Evolutionary conservation across 2,797 vertebrate species (phyloP), one percentile per base, ranked within the genome.

Genomic region (Valencia hispanica): DNA sequence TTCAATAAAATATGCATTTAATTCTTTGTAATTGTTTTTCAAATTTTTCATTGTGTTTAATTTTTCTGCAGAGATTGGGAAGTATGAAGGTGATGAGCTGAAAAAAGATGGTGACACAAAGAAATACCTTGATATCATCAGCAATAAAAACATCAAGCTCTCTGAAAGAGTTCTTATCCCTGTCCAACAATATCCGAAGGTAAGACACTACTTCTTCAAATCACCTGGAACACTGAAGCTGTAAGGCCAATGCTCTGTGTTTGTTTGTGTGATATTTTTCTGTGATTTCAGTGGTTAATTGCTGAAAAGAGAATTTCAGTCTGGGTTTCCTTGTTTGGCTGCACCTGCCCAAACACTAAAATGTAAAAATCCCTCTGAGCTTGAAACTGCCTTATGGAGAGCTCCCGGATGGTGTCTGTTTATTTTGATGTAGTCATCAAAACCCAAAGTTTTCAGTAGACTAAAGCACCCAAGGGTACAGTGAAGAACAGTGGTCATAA

Each of bases 141-240:
- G 98, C 95, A 99, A 99, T 96, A 99, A 99, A 96, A 99, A 99
- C 85, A 98, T 99, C 94, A 99, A 99, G 93, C 96, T 99, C 68
- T 97, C 97, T 3, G 98, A 99, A 94, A 96, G 97, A 92, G 97
- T 99, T 77, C 94, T 99, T 90, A 99, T 99, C 86, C 98, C 98
- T 47, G 95, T 98, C 80, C 98, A 98, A 91, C 98, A 99, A 90
- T 99, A 99, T 94, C 98, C 98, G 89, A 99, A 99, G 98, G 98
- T 99, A 97, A 93, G 92, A 57, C 72, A 30, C 36, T 27, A 15
- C 22, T 34, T 17, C 22, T 78, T 43, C 20, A 77, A 73, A 75
- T 51, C 17, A 55, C 3, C 36, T 1, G 4, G n/a, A 71, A 27
- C 1, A n/a, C 12, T 70, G 30, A n/a, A 73, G 74, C 32, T 72